A percentile compares a stretch with the other conserved stretches of the same genome.
These are phyloP conservation scores for Zophobas atratus DNA, from an alignment of 1,140 invertebrate genomes.

Conservation along the genomic window DNA sequence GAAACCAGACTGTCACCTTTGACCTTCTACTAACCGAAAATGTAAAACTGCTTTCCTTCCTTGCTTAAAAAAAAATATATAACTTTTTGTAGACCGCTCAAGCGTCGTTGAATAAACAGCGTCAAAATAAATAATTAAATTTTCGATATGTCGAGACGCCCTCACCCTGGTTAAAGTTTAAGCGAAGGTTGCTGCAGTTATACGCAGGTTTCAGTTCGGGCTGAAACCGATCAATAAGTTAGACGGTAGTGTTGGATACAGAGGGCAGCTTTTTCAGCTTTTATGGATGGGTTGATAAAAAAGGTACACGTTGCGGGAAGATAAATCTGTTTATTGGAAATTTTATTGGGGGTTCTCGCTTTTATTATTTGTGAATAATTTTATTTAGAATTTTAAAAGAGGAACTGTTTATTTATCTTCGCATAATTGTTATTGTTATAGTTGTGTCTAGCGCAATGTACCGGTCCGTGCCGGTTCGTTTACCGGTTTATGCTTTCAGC, in stretches of 20 bases:
- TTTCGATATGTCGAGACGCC: background rate
- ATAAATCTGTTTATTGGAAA: background rate
- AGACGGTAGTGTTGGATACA: conserved; percentile 2
- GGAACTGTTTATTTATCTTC: no score
- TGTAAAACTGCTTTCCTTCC: no score
- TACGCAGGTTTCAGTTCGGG: conserved; percentile 7
- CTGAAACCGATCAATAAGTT: conserved; percentile 1
- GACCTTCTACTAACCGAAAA: no score
- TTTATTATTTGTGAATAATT: no score
- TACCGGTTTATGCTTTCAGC: background rate
- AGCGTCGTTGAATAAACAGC: no score
- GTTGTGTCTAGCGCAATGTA: background rate
- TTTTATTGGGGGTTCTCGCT: no score
- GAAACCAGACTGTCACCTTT: no score
- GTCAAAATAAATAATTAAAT: background rate
- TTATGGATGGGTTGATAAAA: background rate
- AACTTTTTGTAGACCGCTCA: no score
- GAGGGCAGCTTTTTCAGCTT: conserved; percentile 6
- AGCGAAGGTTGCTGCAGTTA: background rate
- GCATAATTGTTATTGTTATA: no score
- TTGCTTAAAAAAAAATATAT: no score
- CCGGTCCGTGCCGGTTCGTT: background rate
- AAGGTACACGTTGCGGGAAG: background rate
- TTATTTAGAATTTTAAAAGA: no score
- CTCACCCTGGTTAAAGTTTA: conserved; percentile 10